phyloP scores from a whole-genome alignment of 2,888 invertebrate species.

The Pristionchus fissidentatus region DNA sequence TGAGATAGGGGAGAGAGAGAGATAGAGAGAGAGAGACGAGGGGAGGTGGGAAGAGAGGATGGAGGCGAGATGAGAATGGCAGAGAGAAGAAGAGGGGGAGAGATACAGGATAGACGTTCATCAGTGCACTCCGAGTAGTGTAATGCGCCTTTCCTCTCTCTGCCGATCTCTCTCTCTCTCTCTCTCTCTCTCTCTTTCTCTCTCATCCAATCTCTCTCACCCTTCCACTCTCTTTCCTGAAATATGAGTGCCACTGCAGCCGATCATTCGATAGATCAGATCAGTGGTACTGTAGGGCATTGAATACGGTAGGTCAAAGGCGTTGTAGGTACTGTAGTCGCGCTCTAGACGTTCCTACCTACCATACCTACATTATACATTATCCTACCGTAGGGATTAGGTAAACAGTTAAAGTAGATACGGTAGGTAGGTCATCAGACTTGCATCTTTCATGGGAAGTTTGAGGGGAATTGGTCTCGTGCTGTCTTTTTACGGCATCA shows the following conservation, averaged over 20 bases:
- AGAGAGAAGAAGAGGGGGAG: too few species aligned
- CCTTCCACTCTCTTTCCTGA: neutral
- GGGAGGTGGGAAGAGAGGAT: neutral
- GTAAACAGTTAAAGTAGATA: neutral
- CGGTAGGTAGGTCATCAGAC: neutral
- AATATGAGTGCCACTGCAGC: conserved; percentile 26
- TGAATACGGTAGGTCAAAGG: neutral
- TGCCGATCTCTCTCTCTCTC: neutral
- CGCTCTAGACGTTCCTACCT: too few species aligned
- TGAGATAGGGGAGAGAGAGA: neutral
- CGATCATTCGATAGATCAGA: conserved; percentile 17
- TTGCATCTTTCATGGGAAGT: neutral
- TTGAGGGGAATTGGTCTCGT: neutral
- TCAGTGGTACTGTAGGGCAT: conserved; percentile 6
- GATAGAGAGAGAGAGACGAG: neutral
- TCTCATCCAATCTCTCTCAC: conserved; percentile 1
- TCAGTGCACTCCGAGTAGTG: conserved; percentile 6
- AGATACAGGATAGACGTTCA: conserved; percentile 40
- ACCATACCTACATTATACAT: too few species aligned
- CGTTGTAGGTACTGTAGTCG: too few species aligned
- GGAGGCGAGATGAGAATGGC: conserved; percentile 36
- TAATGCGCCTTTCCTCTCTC: conserved; percentile 23
- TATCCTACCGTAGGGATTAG: too few species aligned
- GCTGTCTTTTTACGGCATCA: neutral
- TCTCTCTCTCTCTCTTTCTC: neutral